Conservation (phyloP, 2,797 vertebrate genomes). For the Heteromormyrus szaboi region DNA sequence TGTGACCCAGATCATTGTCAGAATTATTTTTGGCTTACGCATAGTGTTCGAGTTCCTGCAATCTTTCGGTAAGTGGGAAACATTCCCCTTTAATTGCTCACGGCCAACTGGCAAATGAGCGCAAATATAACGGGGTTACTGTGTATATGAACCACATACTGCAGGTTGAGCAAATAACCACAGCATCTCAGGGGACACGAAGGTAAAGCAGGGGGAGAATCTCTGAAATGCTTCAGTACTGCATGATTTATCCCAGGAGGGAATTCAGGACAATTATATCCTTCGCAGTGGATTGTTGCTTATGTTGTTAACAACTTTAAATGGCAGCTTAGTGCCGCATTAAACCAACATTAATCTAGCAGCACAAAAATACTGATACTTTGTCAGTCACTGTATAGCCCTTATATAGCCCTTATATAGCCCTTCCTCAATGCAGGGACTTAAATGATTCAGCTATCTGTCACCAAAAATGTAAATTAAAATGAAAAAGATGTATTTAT, state of each 20-base stretch:
- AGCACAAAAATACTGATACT: neutral
- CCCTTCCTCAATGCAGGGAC: neutral
- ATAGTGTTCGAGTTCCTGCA: neutral
- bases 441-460: slow-evolving; percentile 1
- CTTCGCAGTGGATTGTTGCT: neutral
- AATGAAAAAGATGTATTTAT: neutral
- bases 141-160: neutral
- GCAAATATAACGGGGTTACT: neutral
- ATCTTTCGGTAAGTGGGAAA: neutral
- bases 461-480: neutral
- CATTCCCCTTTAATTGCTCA: neutral
- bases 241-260: neutral
- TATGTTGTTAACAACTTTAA: neutral
- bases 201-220: neutral
- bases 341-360: neutral
- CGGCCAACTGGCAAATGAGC: neutral
- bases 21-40: neutral
- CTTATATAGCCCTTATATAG: neutral
- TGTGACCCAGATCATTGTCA: neutral
- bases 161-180: neutral
- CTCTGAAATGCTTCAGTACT: neutral
- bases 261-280: neutral
- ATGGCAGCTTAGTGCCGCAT: neutral
- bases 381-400: neutral
- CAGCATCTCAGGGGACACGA: neutral